These are phyloP conservation scores for Trichosurus vulpecula DNA, from an alignment of 2,797 vertebrate species.

Conservation along the genomic window DNA sequence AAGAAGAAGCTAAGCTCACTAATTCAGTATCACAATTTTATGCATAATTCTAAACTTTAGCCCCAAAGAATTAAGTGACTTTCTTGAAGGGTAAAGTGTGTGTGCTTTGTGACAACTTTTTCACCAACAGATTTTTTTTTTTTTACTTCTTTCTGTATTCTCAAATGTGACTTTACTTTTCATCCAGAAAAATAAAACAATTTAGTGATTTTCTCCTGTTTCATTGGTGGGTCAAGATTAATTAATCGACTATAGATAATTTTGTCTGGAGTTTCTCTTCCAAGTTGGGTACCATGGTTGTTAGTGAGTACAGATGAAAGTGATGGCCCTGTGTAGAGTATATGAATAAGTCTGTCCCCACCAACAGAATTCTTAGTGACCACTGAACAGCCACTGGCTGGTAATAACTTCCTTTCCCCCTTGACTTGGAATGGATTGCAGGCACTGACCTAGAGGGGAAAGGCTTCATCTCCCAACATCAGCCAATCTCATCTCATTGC, in stretches of 20 bases:
- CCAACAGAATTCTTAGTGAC: slow-evolving; percentile 75
- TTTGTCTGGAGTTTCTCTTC: slow-evolving; percentile 66
- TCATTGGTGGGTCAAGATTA: slow-evolving; percentile 69
- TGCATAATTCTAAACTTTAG: neutral
- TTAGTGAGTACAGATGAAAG: slow-evolving; percentile 52
- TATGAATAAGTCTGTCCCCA: slow-evolving; percentile 71
- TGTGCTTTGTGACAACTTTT: slow-evolving; percentile 1
- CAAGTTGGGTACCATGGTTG: slow-evolving; percentile 62
- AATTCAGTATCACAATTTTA: neutral
- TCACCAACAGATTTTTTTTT: neutral
- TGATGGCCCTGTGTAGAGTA: slow-evolving; percentile 55
- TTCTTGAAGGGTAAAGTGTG: neutral
- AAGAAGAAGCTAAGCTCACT: neutral
- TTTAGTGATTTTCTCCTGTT: slow-evolving; percentile 67
- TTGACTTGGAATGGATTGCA: slow-evolving; percentile 81
- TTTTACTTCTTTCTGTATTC: slow-evolving; percentile 35
- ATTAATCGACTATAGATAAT: slow-evolving; percentile 74
- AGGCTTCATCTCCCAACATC: slow-evolving; percentile 80
- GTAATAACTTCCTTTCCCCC: slow-evolving; percentile 79
- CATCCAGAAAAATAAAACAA: slow-evolving; percentile 48
- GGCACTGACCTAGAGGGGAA: slow-evolving; percentile 78
- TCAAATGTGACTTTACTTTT: slow-evolving; percentile 45
- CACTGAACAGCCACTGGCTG: slow-evolving; percentile 72
- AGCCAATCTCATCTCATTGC: slow-evolving; percentile 81
- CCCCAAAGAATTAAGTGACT: neutral